Conservation (phyloP, 2,797 vertebrate genomes). For the Enteromius treurensis region DNA sequence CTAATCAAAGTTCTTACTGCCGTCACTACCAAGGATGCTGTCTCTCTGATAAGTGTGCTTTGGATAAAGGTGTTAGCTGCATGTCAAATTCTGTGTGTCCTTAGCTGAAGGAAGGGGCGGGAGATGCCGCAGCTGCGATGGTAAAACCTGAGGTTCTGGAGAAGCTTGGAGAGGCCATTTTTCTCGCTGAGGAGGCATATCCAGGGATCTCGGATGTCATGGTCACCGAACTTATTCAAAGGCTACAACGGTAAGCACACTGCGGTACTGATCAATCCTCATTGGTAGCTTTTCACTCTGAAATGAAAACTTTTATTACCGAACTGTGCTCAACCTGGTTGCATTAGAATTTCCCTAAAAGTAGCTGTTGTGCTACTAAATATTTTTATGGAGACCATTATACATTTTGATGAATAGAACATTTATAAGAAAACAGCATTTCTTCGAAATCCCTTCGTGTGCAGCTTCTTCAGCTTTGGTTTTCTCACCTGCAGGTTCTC, state of each 20-base stretch:
- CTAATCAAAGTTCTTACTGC: neutral
- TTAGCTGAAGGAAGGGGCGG: constrained; percentile 88
- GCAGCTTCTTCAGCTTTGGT: neutral
- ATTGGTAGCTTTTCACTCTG: neutral
- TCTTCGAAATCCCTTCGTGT: neutral
- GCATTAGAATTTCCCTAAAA: neutral
- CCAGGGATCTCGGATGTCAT: constrained; percentile 93
- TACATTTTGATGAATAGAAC: too few relatives aligned
- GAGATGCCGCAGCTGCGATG: constrained; percentile 69
- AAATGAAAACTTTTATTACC: neutral
- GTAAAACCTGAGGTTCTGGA: constrained; percentile 91
- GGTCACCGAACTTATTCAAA: constrained; percentile 90
- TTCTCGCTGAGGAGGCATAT: constrained; percentile 90
- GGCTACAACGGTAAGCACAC: constrained; percentile 87
- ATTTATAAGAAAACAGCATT: too few relatives aligned
- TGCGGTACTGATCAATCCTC: neutral
- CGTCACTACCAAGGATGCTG: neutral
- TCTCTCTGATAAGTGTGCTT: neutral
- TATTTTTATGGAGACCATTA: too few relatives aligned
- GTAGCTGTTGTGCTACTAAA: too few relatives aligned
- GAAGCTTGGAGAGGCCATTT: constrained; percentile 89
- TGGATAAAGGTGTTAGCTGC: neutral
- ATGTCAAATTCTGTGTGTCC: constrained; percentile 14
- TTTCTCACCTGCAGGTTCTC: constrained; percentile 82
- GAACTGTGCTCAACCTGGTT: neutral